Evolutionary conservation across 2,113 vertebrate species (phyloP), one percentile per base, ranked within the genome.

Genomic region (Eonycteris spelaea): DNA sequence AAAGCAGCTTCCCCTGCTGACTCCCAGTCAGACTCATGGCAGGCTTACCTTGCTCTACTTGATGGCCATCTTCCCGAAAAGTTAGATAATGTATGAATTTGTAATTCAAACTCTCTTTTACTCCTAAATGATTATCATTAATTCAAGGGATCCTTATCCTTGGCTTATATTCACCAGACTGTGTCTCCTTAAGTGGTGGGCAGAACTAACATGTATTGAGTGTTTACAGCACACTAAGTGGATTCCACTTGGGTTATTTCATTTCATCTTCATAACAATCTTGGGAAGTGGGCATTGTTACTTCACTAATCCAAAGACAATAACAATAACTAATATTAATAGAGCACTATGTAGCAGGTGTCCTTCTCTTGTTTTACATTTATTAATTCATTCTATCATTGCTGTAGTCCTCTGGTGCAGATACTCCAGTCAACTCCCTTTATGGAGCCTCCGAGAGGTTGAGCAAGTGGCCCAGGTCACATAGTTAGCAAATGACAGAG

Each of bases 391-490:
- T 55, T 70, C 40, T 45, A 22, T 70, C 33, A 21, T 79, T 33
- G 28, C 67, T n/a, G 48, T 53, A n/a, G 12, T 40, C 55, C 35
- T 78, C 7, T 9, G 7, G 28, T 4, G 6, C 53, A 67, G 70
- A 33, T 28, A 13, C 28, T 45, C 19, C 26, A 67, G 35, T 53
- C 16, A 2, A 21, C 80, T 26, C 35, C 61, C 40, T 45, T 73
- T n/a, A 71, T 48, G 33, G 51, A 91, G 82, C 93, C n/a, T 73
- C 91, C 91, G 86, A 95, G 78, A 95, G 77, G 55, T 53, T 63
- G 53, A 85, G 43, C 28, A 79, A 83, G 57, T 48, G 77, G 35
- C 19, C 13, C 73, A 40, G 65, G 24, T 85, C 74, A 87, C 38
- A 83, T 65, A 68, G 89, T 68, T 45, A 67, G 78, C 30, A 73